Conservation (phyloP, 2,113 vertebrate genomes). For the Pyrgilauda ruficollis region DNA sequence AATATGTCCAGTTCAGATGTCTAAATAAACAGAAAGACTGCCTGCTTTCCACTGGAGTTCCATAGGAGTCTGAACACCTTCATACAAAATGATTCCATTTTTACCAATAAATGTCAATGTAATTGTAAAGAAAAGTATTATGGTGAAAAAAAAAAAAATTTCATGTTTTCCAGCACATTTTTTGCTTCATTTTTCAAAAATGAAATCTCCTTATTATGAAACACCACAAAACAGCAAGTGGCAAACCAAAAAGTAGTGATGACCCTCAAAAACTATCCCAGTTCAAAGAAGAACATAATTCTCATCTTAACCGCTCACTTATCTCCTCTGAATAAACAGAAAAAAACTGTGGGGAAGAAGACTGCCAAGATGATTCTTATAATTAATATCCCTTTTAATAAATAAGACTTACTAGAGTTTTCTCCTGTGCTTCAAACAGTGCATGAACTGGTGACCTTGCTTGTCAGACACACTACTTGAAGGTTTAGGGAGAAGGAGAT, state of each 20-base stretch:
- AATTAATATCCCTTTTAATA: background rate
- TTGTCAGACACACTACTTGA: background rate
- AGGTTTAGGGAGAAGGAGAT: background rate
- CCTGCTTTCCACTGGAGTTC: background rate
- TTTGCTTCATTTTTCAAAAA: background rate
- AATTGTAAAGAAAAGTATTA: background rate
- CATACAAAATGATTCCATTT: background rate
- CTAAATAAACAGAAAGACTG: background rate
- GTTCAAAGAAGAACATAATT: background rate
- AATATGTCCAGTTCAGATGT: background rate
- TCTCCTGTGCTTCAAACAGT: background rate
- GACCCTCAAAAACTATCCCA: background rate
- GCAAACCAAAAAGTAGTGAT: background rate
- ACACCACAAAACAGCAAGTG: background rate
- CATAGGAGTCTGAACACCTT: background rate
- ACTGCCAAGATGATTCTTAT: background rate
- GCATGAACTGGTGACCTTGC: background rate
- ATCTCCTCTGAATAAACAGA: background rate
- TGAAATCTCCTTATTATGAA: background rate
- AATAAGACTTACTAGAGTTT: background rate
- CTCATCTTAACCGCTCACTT: background rate
- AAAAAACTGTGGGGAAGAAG: background rate
- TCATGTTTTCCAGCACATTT: background rate
- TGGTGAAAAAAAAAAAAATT: background rate
- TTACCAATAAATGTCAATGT: background rate